A percentile compares a stretch with the other conserved stretches of the same genome.
Conservation (phyloP, 2,888 invertebrate species). For the Eupithecia centaureata region DNA sequence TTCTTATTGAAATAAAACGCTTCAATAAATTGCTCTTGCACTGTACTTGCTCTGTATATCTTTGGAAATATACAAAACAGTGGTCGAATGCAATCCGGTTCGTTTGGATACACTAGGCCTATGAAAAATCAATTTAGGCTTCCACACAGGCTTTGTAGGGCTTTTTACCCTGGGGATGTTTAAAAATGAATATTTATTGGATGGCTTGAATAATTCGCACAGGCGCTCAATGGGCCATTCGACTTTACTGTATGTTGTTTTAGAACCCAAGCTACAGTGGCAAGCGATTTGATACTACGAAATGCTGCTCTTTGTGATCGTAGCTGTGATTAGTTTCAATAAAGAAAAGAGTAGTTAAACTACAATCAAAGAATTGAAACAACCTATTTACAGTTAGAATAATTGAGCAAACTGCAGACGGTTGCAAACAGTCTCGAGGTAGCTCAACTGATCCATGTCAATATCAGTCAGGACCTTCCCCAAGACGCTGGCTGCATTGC, state of each 20-base stretch:
- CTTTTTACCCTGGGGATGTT: slow-evolving; percentile 22
- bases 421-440: too few relatives aligned
- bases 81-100: neutral
- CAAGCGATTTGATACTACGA: slow-evolving; percentile 3
- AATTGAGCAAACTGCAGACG: too few relatives aligned
- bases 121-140: slow-evolving; percentile 33
- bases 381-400: too few relatives aligned
- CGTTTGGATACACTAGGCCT: slow-evolving; percentile 1
- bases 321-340: too few relatives aligned
- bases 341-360: too few relatives aligned
- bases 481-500: too few relatives aligned
- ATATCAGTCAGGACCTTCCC: too few relatives aligned
- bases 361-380: too few relatives aligned
- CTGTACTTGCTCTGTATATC: too few relatives aligned
- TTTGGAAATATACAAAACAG: neutral
- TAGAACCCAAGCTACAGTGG: slow-evolving; percentile 16
- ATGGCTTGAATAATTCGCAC: slow-evolving; percentile 58
- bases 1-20: too few relatives aligned
- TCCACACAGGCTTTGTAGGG: slow-evolving; percentile 9
- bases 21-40: neutral
- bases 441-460: too few relatives aligned
- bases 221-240: slow-evolving; percentile 55
- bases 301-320: too few relatives aligned
- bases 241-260: slow-evolving; percentile 38
- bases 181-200: slow-evolving; percentile 61